These are phyloP conservation scores for Acrocephalus arundinaceus DNA, from an alignment of 2,113 vertebrate species.

Conservation along the genomic window DNA sequence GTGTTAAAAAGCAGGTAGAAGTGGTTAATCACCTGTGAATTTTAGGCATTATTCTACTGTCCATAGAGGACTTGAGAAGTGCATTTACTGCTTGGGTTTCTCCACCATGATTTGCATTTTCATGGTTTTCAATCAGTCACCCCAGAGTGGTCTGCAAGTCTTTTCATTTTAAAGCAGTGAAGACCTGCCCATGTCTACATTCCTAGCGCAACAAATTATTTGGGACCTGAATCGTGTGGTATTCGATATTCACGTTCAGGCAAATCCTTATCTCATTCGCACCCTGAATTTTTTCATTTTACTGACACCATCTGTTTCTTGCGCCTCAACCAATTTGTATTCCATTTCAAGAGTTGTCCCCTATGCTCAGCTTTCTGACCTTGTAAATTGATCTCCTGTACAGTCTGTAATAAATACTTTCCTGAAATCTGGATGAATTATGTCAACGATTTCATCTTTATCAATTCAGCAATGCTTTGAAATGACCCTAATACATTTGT, in stretches of 20 bases:
- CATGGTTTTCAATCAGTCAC: conserved; percentile 43
- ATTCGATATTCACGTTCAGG: neutral
- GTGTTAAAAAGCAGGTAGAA: conserved; percentile 67
- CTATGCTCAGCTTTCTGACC: conserved; percentile 42
- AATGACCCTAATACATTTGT: conserved; percentile 53
- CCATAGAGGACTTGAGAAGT: conserved; percentile 21
- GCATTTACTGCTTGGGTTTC: conserved; percentile 17
- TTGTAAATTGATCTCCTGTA: conserved; percentile 54
- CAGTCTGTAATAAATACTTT: conserved; percentile 44
- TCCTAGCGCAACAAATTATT: conserved; percentile 27
- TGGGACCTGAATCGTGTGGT: neutral
- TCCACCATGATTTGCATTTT: conserved; percentile 42
- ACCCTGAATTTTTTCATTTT: conserved; percentile 55
- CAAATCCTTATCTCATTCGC: neutral
- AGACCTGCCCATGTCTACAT: neutral
- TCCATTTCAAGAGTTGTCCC: conserved; percentile 25
- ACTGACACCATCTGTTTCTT: conserved; percentile 53
- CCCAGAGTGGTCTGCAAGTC: neutral
- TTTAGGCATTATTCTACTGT: conserved; percentile 54
- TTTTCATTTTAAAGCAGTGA: neutral
- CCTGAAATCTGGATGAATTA: conserved; percentile 53
- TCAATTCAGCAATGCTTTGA: conserved; percentile 25
- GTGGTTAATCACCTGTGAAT: conserved; percentile 71
- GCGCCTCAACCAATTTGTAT: conserved; percentile 34
- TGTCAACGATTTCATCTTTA: conserved; percentile 28